Evolutionary conservation across 2,797 vertebrate genomes (phyloP), one percentile per base, ranked within the genome.

Genomic region (Eremophila alpestris): DNA sequence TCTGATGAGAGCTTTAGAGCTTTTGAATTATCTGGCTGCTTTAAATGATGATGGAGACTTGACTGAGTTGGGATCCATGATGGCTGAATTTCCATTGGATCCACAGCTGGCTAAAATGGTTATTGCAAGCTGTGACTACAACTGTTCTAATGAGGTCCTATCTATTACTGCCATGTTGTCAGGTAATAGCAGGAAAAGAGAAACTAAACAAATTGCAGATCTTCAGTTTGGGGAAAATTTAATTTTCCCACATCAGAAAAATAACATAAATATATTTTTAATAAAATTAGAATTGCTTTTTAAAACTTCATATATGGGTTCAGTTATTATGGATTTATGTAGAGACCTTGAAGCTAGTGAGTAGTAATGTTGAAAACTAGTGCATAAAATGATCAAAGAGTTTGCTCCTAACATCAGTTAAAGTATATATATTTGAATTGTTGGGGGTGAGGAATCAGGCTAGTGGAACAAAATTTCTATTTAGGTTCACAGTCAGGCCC

Each of bases 111-210:
- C 99, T 93, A 99, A 99, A 98, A 99, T 99, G 99, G 99, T 99
- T 98, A 99, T 99, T 96, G 99, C 99, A 92, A 99, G 99, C 98
- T 99, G 99, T 98, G 99, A 99, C 97, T 99, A 99, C 98, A 99
- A 99, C 99, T 99, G 99, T 98, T 99, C 99, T 98, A 99, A 99
- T 86, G 99, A 99, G 99, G 99, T 99, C 98, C 99, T 99, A 93
- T 99, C 99, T 98, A 99, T 99, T 98, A 99, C 99, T 95, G 99
- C 99, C 97, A 99, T 99, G 99, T 98, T 99, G 99, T 99, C 99
- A 99, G 99, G 99, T 99, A 99, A 99, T 99, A 98, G 98, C 98
- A 98, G 97, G 97, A 96, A 95, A 93, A 95, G 97, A 94, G 94
- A 97, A 79, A 36, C 93, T 89, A 90, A 91, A 91, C 93, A 95